phyloP scores from a whole-genome alignment of 1,140 invertebrate genomes.

The Leptinotarsa texana region DNA sequence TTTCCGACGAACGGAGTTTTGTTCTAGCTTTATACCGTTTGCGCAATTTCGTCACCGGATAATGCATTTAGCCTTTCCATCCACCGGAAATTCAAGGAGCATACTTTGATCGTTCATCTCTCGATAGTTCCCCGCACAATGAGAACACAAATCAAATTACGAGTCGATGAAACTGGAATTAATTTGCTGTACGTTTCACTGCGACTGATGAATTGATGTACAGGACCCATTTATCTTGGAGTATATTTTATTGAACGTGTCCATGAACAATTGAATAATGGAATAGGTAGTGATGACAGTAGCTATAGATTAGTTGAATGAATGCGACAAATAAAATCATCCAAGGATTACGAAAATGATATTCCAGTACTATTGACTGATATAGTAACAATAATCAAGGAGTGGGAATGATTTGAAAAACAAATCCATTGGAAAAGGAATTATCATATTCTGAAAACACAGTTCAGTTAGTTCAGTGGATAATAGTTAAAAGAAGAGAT shows the following conservation, averaged over 20 bases:
- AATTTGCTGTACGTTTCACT: background rate
- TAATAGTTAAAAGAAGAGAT: too few relatives aligned
- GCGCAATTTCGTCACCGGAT: constrained; percentile 11
- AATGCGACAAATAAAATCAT: too few relatives aligned
- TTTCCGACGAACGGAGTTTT: too few relatives aligned
- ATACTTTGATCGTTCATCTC: constrained; percentile 4
- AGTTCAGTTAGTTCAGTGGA: too few relatives aligned
- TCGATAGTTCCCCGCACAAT: constrained; percentile 11
- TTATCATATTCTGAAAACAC: too few relatives aligned
- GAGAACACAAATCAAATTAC: constrained; percentile 13
- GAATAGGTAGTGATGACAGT: background rate
- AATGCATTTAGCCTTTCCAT: background rate
- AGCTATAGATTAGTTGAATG: too few relatives aligned
- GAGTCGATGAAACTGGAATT: background rate
- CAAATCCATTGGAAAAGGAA: too few relatives aligned
- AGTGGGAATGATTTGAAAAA: too few relatives aligned
- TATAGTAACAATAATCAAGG: background rate
- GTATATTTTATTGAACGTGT: background rate
- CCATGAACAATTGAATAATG: background rate
- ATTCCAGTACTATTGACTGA: background rate
- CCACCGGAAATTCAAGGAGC: background rate
- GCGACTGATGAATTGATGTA: background rate
- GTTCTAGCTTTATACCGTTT: too few relatives aligned
- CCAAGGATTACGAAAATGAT: background rate
- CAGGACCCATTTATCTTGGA: background rate